A percentile compares a stretch with the other conserved stretches of the same genome.
These are phyloP conservation scores for Tenthredo livida DNA, from an alignment of 2,888 invertebrate genomes.

Conservation along the genomic window DNA sequence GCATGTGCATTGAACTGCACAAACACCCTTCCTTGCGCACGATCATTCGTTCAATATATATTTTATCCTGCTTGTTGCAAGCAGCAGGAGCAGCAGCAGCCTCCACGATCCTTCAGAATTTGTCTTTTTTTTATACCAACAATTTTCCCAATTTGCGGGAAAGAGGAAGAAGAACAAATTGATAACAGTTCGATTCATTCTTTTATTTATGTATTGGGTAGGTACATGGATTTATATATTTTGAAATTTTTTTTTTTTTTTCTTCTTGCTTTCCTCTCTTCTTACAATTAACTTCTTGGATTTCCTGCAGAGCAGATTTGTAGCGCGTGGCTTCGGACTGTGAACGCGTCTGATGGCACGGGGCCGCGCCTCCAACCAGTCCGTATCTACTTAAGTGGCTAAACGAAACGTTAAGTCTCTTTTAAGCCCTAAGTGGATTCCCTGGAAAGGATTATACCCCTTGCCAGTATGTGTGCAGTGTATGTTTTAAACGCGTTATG, in stretches of 20 bases:
- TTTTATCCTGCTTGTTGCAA: too few species aligned
- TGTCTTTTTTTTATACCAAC: too few species aligned
- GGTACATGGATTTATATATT: not conserved
- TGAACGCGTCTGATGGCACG: constrained; percentile 7
- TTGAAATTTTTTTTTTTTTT: not conserved
- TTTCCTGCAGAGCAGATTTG: constrained; percentile 15
- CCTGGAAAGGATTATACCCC: constrained; percentile 47
- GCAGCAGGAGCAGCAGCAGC: too few species aligned
- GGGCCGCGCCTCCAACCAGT: constrained; percentile 37
- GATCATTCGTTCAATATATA: too few species aligned
- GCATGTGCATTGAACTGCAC: too few species aligned
- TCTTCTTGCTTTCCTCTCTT: not conserved
- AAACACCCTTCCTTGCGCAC: too few species aligned
- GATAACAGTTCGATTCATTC: not conserved
- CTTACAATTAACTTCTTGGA: not conserved
- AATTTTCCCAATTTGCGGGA: not conserved
- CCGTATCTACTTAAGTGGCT: constrained; percentile 55
- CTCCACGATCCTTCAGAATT: too few species aligned
- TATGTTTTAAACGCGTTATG: not conserved
- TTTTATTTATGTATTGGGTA: not conserved
- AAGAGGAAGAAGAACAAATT: not conserved
- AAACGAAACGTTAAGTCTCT: constrained; percentile 54
- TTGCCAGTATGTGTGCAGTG: not conserved
- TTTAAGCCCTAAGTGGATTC: constrained; percentile 52
- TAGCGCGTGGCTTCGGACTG: constrained; percentile 18